Base-by-base conservation (phyloP, 2,888 invertebrate genomes). In the Pseudococcus jackbeardsleyi region DNA sequence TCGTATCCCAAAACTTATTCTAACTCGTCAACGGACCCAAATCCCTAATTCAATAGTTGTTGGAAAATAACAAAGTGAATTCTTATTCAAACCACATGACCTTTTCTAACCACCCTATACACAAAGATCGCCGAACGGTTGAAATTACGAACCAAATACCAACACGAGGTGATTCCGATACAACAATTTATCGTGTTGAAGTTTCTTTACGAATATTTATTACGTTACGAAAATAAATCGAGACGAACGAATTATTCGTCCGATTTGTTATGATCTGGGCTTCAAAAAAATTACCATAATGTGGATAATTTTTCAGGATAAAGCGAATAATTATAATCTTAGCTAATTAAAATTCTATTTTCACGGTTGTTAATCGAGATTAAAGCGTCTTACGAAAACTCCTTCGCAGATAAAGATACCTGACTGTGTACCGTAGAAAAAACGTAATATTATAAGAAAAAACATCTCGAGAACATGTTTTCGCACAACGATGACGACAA, bases 331-430 rank as follows among this genome's bases (percentile, higher is more conserved):
- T n/a, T n/a, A 54, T 15, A 50, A 50, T 4, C 48, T 15, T 8
- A 12, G 48, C 8, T 77, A 77, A 77, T 77, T 77, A 77, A 42
- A 42, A 77, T 42, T 77, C 42, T 42, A 77, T 77, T 77, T 77
- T 42, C 77, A 42, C 42, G 77, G 33, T 77, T 77, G 77, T 77
- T 42, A 77, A 42, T 77, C 42, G 77, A 77, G 77, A 77, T 42
- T 77, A 77, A 77, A 42, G 9, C 68, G 17, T 77, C 26, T 42
- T n/a, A 77, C 42, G 39, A 77, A 77, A 77, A 68, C 26, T 68
- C 22, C 26, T 26, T 19, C n/a, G 68, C n/a, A 54, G 7, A 7
- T 2, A 54, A 5, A 54, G 54, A 54, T 54, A 54, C n/a, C 54
- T 54, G n/a, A 0, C 48, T 15, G 48, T 12, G 48, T 54, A 54